A percentile compares a stretch with the other conserved stretches of the same genome.
Conservation (phyloP, 2,113 vertebrate species). For the Macrotis lagotis region DNA sequence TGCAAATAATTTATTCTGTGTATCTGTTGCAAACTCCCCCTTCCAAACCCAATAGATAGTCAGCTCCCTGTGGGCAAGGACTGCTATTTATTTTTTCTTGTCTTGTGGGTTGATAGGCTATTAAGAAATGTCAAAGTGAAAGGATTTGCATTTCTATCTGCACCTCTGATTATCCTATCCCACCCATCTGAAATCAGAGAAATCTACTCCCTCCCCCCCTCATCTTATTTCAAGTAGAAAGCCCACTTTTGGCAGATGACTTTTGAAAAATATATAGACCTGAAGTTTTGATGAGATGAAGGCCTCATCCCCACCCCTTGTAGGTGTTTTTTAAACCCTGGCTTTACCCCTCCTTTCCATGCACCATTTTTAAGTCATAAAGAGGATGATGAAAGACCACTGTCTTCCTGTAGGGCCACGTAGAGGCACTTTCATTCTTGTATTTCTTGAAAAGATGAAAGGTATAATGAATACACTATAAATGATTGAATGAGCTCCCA, state of each 20-base stretch:
- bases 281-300: constrained; percentile 20
- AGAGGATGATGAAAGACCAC: constrained; percentile 53
- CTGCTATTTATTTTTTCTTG: background rate
- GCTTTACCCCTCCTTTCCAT: constrained; percentile 9
- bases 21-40: background rate
- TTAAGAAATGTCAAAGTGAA: background rate
- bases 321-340: constrained; percentile 29
- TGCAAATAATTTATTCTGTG: background rate
- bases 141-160: background rate
- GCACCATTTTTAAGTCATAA: constrained; percentile 66
- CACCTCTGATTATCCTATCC: background rate
- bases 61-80: background rate
- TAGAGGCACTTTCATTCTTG: constrained; percentile 66
- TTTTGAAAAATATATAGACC: background rate
- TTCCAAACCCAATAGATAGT: background rate
- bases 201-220: background rate
- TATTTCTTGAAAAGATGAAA: constrained; percentile 73
- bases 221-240: constrained; percentile 29
- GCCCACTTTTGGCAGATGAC: background rate
- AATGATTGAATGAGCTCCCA: constrained; percentile 66
- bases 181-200: background rate
- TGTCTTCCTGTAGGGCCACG: constrained; percentile 64
- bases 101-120: background rate
- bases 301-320: too few relatives aligned
- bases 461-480: constrained; percentile 70